phyloP scores from a whole-genome alignment of 2,888 invertebrate species.

The Coleophora deauratella region DNA sequence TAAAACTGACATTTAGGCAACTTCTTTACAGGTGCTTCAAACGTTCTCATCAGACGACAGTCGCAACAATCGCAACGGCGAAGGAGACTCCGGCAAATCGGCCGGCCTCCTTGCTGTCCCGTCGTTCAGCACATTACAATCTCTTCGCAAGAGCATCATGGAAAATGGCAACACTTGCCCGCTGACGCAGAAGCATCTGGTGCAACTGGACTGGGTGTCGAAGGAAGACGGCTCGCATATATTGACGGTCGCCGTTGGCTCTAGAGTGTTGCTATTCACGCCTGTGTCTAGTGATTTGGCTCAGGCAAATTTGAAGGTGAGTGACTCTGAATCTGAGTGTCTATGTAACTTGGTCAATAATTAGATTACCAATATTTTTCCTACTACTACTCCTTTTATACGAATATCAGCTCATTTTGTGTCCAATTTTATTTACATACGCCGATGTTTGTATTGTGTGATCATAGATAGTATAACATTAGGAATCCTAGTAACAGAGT shows the following conservation, averaged over 20 bases:
- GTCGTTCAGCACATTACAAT: constrained; percentile 92
- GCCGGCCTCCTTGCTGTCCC: constrained; percentile 87
- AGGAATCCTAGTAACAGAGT: no score
- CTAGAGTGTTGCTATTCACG: constrained; percentile 92
- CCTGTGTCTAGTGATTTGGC: constrained; percentile 96
- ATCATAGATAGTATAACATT: no score
- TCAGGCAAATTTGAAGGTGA: constrained; percentile 89
- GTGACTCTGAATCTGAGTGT: background rate
- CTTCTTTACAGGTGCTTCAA: constrained; percentile 76
- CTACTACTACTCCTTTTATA: no score
- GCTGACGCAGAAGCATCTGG: constrained; percentile 91
- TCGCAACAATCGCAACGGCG: constrained; percentile 72
- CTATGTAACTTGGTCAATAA: no score
- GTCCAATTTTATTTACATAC: no score
- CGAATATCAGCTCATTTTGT: no score
- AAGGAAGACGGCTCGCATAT: constrained; percentile 99
- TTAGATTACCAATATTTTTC: no score
- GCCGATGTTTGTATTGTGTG: no score
- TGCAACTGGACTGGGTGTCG: constrained; percentile 99
- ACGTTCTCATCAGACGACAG: constrained; percentile 87
- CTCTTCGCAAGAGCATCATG: constrained; percentile 88
- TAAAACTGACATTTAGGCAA: no score
- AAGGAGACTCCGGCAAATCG: constrained; percentile 67
- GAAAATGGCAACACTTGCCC: constrained; percentile 95
- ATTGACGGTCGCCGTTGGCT: constrained; percentile 95